A percentile compares a stretch with the other conserved stretches of the same genome.
These are phyloP conservation scores for Bombylius discolor DNA, from an alignment of 2,888 invertebrate species.

Conservation along the genomic window DNA sequence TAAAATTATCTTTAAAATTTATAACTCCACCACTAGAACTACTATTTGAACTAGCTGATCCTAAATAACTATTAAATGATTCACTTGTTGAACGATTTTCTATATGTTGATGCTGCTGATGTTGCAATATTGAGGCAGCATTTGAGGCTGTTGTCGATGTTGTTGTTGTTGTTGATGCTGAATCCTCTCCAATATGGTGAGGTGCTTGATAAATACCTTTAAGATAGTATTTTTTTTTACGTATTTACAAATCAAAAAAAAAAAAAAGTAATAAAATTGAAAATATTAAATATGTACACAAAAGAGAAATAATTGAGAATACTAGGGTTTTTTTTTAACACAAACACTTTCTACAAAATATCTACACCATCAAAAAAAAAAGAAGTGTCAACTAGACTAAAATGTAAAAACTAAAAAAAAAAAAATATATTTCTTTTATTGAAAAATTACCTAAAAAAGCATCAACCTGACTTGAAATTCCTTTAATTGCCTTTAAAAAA, in stretches of 20 bases:
- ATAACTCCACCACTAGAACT: constrained; percentile 9
- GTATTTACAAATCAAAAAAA: background rate
- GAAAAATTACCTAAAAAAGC: constrained; percentile 72
- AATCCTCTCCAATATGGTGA: constrained; percentile 25
- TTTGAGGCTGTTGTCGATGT: too few species aligned
- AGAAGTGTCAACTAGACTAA: background rate
- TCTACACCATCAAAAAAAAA: background rate
- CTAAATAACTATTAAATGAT: constrained; percentile 8
- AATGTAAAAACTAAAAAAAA: background rate
- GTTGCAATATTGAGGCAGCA: background rate
- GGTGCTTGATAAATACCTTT: constrained; percentile 31
- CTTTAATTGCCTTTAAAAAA: constrained; percentile 87
- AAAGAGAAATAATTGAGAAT: too few species aligned
- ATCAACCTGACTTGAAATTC: constrained; percentile 85
- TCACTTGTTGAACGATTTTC: constrained; percentile 28
- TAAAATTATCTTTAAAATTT: constrained; percentile 11
- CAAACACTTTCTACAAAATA: too few species aligned
- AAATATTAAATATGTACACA: too few species aligned
- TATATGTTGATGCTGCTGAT: constrained; percentile 19
- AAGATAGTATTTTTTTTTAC: constrained; percentile 3
- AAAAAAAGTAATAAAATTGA: too few species aligned
- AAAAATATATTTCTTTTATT: background rate
- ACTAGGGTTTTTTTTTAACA: too few species aligned
- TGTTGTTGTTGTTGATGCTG: constrained; percentile 16
- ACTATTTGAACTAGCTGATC: background rate